Percentiles rank a stretch among this genome's conserved stretches.
These are phyloP conservation scores for Julus scanicus DNA, from an alignment of 2,888 invertebrate genomes.

Conservation along the genomic window DNA sequence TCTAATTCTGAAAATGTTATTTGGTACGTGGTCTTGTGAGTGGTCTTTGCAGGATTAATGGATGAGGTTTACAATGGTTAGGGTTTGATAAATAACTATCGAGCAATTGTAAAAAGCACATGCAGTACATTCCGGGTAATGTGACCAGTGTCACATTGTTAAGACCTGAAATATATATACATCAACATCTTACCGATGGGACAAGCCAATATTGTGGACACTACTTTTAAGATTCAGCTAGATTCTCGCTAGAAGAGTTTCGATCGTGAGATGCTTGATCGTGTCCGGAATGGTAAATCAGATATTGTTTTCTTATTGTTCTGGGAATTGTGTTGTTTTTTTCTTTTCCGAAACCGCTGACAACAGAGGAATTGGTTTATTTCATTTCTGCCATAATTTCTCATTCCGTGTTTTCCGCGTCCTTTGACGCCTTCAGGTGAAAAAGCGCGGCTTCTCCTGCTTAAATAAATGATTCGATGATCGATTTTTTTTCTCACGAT, in stretches of 20 bases:
- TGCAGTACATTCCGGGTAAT: too few species aligned
- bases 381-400: constrained; percentile 39
- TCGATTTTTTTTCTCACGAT: neutral
- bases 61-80: too few species aligned
- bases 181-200: too few species aligned
- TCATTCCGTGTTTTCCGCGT: constrained; percentile 28
- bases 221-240: neutral
- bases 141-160: too few species aligned
- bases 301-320: constrained; percentile 36
- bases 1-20: too few species aligned
- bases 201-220: too few species aligned
- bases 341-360: neutral
- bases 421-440: constrained; percentile 13
- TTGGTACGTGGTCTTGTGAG: too few species aligned
- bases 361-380: constrained; percentile 42
- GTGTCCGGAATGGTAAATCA: constrained; percentile 20
- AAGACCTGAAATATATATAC: too few species aligned
- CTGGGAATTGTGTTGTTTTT: neutral
- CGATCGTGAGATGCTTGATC: neutral
- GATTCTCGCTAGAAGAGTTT: neutral
- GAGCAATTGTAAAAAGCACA: too few species aligned
- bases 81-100: too few species aligned
- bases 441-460: neutral
- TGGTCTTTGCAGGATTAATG: too few species aligned
- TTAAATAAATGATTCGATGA: constrained; percentile 28